phyloP scores from a whole-genome alignment of 2,797 vertebrate species.

The Discoglossus pictus region DNA sequence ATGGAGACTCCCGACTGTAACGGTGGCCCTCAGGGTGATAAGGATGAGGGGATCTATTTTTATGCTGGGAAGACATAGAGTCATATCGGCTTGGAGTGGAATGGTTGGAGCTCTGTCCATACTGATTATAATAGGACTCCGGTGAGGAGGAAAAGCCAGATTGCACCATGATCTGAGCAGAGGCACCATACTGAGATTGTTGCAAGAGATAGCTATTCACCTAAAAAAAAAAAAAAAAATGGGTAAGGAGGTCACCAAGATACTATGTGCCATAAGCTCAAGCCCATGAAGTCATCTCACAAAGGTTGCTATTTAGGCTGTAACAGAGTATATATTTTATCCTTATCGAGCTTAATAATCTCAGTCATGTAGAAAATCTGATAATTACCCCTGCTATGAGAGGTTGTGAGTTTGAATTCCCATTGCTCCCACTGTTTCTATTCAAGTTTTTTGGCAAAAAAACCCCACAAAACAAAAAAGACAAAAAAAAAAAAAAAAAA shows the following conservation, averaged over 20 bases:
- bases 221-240: constrained; percentile 59
- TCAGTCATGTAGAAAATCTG: too few species aligned
- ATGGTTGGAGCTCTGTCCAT: constrained; percentile 36
- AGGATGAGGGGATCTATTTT: constrained; percentile 67
- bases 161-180: constrained; percentile 54
- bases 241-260: neutral
- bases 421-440: too few species aligned
- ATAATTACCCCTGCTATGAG: too few species aligned
- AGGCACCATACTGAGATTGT: constrained; percentile 61
- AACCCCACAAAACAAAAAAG: too few species aligned
- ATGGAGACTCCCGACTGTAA: constrained; percentile 68
- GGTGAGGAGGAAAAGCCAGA: constrained; percentile 30
- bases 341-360: too few species aligned
- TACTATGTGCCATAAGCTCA: too few species aligned
- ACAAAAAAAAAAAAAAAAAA: too few species aligned
- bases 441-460: too few species aligned
- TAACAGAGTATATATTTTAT: too few species aligned
- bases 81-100: constrained; percentile 55
- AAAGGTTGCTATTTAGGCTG: too few species aligned
- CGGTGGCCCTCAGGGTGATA: constrained; percentile 58
- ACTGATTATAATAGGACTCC: constrained; percentile 52
- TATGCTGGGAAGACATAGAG: constrained; percentile 53
- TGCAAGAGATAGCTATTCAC: constrained; percentile 77
- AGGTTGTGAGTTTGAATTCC: too few species aligned
- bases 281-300: too few species aligned